Base-by-base conservation (phyloP, 2,797 vertebrate genomes). In the Macrochelys suwanniensis region DNA sequence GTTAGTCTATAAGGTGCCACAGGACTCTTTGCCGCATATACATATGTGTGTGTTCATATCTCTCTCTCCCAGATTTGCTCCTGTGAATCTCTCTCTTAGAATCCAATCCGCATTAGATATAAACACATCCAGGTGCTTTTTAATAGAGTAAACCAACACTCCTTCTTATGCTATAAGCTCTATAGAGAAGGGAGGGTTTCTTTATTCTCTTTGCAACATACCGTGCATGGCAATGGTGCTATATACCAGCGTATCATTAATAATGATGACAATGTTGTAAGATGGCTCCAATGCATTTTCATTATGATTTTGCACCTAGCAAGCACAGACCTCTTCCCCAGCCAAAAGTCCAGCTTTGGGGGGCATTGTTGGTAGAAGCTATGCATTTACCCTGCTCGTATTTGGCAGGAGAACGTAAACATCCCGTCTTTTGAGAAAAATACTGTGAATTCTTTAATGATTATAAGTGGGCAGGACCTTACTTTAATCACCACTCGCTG, bases 221-320 rank as follows among this genome's bases (percentile, higher is more conserved):
- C 6, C 0, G 0, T 3, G 53, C 83, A 56, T 56, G 9, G 65
- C 45, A 91, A 59, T 59, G 5, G 54, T 76, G 74, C 2, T 2
- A 50, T n/a, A 8, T 9, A 77, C 53, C 6, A 28, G 50, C 78
- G 74, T 4, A 26, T 54, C 37, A 82, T 50, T 81, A 96, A 50
- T 37, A 76, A 90, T 76, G 42, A 57, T 1, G 0, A 4, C 3
- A 2, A 68, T 89, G 42, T 47, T 77, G 4, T 53, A 25, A 85
- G 49, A 33, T 65, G 84, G 7, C 53, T 68, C 57, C 88, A 71
- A 0, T 0, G 84, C 0, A 33, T 6, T 92, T 93, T 11, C 47
- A 61, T 54, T 79, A 84, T 42, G 83, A 17, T 31, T 86, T 92
- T 87, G 79, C 71, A 74, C 57, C 51, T 26, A 47, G 68, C 79